Base-by-base conservation (phyloP, 2,888 invertebrate species). In the Apamea anceps region DNA sequence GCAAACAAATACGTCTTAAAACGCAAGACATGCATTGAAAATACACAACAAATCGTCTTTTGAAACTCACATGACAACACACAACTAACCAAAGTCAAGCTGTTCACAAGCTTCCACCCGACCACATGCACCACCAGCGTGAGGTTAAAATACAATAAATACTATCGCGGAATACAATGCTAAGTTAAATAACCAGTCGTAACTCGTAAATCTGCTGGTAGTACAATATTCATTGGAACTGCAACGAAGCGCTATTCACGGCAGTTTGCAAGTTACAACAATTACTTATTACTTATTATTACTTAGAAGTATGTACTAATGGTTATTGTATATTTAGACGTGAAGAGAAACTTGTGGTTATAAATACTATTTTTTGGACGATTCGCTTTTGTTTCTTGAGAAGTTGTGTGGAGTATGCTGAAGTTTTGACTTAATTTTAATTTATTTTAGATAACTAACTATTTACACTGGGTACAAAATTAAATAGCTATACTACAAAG, bases 201-300 rank as follows among this genome's bases (percentile, higher is more conserved):
- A 71, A 80, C 48, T 77, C 68, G 74, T 88, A 88, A 88, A 84
- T 89, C 82, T 71, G 57, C 45, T n/a, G 65, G 65, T 62, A 67
- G 68, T 86, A 75, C 79, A 82, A 80, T 89, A 89, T 89, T 87
- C 85, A 89, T 79, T 72, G 80, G 79, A 57, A 71, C 62, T 79
- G 72, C 79, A 76, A 51, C 25, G 42, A 37, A 65, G 51, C 68
- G 81, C 84, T 84, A 87, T 66, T 84, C 86, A 89, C 71, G 62
- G 70, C 32, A 77, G 76, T 84, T 89, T 66, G 48, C 76, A 85
- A 82, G 75, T 80, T 79, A 81, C 80, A 70, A 72, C 86, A 88
- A 88, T 86, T 89, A 89, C n/a, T n/a, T n/a, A n/a, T n/a, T n/a
- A n/a, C n/a, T n/a, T n/a, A 42, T 79, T 63, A 84, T 85, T 83